Percentiles rank a stretch among this genome's conserved stretches.
Conservation (phyloP, 1,140 invertebrate species). For the Magallana gigas region DNA sequence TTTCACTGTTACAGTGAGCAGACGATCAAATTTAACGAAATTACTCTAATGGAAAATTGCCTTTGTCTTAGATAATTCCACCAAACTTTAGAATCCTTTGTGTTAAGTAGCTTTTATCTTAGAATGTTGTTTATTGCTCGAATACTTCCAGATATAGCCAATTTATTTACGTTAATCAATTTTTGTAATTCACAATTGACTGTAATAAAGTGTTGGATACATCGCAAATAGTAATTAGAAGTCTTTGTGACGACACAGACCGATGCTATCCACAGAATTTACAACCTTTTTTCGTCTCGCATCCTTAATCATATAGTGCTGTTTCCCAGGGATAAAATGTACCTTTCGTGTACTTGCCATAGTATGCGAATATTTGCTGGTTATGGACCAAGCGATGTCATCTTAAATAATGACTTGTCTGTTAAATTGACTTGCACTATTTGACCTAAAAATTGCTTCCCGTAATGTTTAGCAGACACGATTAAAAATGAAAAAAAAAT, state of each 20-base stretch:
- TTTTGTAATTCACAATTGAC: too few relatives aligned
- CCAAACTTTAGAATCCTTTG: background rate
- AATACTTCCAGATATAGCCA: background rate
- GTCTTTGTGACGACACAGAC: too few relatives aligned
- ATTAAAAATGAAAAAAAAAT: background rate
- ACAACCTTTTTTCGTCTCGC: too few relatives aligned
- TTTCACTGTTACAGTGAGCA: background rate
- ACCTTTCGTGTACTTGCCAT: too few relatives aligned
- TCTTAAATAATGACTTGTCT: too few relatives aligned
- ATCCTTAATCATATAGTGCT: too few relatives aligned
- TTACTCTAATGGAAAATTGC: conserved; percentile 25
- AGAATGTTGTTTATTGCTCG: background rate
- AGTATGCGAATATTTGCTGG: too few relatives aligned
- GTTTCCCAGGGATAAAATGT: too few relatives aligned
- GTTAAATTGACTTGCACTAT: conserved; percentile 10
- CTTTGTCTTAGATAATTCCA: background rate
- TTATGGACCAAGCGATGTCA: too few relatives aligned
- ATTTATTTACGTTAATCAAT: background rate
- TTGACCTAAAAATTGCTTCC: conserved; percentile 16
- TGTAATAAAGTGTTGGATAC: too few relatives aligned
- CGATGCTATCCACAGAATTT: too few relatives aligned
- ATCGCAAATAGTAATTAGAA: too few relatives aligned
- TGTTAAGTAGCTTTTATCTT: background rate
- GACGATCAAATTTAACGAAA: conserved; percentile 7
- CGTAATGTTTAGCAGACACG: background rate